phyloP scores from a whole-genome alignment of 2,797 vertebrate genomes.

The Hapalemur alaotrensis region DNA sequence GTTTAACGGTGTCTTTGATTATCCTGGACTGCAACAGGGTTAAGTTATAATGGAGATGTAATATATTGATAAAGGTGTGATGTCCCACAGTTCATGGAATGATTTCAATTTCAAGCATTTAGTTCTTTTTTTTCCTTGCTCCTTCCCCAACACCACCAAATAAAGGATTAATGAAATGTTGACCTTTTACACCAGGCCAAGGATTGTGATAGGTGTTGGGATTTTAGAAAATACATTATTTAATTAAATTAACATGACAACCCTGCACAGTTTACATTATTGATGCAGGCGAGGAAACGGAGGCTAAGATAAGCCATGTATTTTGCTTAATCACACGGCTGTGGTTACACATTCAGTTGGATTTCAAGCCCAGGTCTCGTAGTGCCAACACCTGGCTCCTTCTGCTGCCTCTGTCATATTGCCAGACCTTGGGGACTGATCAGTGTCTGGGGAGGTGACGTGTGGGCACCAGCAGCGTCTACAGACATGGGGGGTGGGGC shows the following conservation, averaged over 20 bases:
- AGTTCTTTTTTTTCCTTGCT: background rate
- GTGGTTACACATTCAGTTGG: accelerated
- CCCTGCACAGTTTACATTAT: background rate
- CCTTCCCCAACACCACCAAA: accelerated
- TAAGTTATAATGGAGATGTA: background rate
- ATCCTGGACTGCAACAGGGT: background rate
- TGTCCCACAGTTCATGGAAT: background rate
- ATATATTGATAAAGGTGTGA: background rate
- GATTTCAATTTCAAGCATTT: background rate
- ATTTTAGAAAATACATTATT: background rate
- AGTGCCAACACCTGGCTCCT: background rate
- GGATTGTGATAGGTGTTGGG: background rate
- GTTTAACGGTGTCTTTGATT: background rate
- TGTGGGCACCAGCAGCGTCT: background rate
- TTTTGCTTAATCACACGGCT: background rate
- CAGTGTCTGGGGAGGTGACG: background rate
- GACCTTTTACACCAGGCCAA: background rate
- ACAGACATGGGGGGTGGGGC: accelerated
- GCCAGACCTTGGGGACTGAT: background rate
- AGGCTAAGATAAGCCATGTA: accelerated
- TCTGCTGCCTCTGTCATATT: too few relatives aligned
- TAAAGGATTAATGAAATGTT: background rate
- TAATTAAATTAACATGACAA: background rate
- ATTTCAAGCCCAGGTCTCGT: background rate
- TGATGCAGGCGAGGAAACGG: background rate